These are phyloP conservation scores for Drosophila dunni DNA, from an alignment of 1,140 invertebrate genomes.

Conservation along the genomic window DNA sequence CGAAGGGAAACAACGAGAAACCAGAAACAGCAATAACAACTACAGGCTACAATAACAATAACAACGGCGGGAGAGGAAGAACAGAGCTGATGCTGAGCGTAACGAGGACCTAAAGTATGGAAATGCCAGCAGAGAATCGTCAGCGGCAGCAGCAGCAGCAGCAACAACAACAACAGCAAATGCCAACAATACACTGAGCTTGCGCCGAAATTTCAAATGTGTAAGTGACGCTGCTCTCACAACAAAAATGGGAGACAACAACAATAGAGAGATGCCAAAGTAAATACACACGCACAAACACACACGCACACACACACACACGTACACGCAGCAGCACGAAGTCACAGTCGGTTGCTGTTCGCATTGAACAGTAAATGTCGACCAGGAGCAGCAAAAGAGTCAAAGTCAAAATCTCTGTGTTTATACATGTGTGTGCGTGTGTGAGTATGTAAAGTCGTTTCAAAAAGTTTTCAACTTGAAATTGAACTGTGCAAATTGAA, in stretches of 20 bases:
- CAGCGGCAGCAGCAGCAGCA: conserved; percentile 36
- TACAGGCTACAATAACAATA: neutral
- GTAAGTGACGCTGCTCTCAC: conserved; percentile 49
- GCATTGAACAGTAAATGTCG: conserved; percentile 51
- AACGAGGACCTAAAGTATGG: conserved; percentile 63
- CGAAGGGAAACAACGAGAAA: conserved; percentile 47
- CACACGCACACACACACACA: conserved; percentile 24
- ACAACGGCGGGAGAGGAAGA: conserved; percentile 38
- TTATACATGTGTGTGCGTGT: conserved; percentile 21
- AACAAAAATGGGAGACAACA: conserved; percentile 53
- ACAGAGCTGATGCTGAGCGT: conserved; percentile 69
- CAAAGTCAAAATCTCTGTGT: conserved; percentile 53
- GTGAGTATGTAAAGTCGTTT: conserved; percentile 44
- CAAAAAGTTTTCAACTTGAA: conserved; percentile 73
- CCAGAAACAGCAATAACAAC: conserved; percentile 17
- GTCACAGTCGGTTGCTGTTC: conserved; percentile 46
- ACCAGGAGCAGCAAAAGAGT: conserved; percentile 35
- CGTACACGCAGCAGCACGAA: conserved; percentile 41
- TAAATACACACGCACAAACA: conserved; percentile 48
- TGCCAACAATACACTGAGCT: conserved; percentile 79
- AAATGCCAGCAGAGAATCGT: conserved; percentile 65
- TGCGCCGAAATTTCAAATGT: conserved; percentile 67
- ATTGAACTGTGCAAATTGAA: conserved; percentile 76
- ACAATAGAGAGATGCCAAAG: conserved; percentile 65
- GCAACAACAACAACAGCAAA: conserved; percentile 50